Conservation (phyloP, 2,797 vertebrate species). For the Sebastes reedi region DNA sequence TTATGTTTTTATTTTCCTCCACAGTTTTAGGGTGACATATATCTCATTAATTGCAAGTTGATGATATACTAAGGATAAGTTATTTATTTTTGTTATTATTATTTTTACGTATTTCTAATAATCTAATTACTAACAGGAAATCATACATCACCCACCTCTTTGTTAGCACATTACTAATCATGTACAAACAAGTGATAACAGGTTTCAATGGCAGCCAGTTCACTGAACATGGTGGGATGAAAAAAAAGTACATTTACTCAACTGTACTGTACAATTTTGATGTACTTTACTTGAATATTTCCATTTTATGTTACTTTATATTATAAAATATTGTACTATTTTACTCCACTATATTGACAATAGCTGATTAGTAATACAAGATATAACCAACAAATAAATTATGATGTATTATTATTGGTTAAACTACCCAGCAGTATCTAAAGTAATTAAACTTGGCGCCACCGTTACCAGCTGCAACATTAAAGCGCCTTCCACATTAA, state of each 20-base stretch:
- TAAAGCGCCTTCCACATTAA: background rate
- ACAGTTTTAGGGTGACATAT: background rate
- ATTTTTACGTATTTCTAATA: background rate
- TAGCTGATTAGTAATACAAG: background rate
- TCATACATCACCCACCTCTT: background rate
- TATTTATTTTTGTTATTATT: too few relatives aligned
- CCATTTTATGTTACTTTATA: too few relatives aligned
- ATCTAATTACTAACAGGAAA: background rate
- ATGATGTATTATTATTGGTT: background rate
- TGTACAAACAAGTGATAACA: background rate
- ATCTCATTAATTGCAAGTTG: background rate
- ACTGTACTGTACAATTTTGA: background rate
- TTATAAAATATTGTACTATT: background rate
- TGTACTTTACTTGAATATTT: too few relatives aligned
- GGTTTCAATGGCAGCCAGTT: background rate
- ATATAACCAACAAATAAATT: background rate
- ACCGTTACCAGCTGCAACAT: background rate
- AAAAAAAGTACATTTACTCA: background rate
- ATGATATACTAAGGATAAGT: background rate
- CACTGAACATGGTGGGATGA: background rate
- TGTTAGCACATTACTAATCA: background rate
- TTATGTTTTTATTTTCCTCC: background rate
- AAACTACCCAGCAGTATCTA: too few relatives aligned
- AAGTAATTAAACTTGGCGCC: too few relatives aligned
- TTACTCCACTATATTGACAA: background rate